Evolutionary conservation across 2,797 vertebrate genomes (phyloP), one percentile per base, ranked within the genome.

Genomic region (Tympanoctomys barrerae): DNA sequence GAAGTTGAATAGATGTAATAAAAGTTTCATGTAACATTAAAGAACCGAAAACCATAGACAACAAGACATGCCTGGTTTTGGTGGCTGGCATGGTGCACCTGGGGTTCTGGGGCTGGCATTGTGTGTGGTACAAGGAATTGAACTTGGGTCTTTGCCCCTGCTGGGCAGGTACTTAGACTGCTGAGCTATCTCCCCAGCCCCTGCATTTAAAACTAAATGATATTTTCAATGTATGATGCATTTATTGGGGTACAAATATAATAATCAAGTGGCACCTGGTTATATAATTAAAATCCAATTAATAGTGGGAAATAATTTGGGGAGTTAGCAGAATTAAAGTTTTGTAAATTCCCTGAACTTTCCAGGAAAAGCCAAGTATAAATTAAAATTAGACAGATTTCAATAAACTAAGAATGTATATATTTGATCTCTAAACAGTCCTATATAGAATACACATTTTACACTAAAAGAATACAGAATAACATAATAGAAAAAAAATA

Each of bases 381-480:
- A 95, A 71, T 89, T 83, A 75, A 85, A 33, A 77, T 90, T 90
- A 81, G 62, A 73, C 8, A 86, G 70, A 61, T 21, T 54, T 86
- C n/a, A 14, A 8, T 91, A 89, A 78, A 49, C 90, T 21, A 80
- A 70, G 42, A 85, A 59, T 36, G 3, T 89, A 7, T 54, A 57
- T 84, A 33, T 86, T 96, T 94, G 89, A 75, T 86, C 52, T 88
- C 11, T 89, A 84, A 31, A 46, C 77, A 80, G 26, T 9, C 49
- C 52, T 93, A 84, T 82, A 90, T 90, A 94, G 75, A 84, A 92
- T 89, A 16, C 0, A 75, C 52, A 52, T 5, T 18, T 92, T 88
- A 54, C 16, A 81, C 11, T 91, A 73, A 90, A 92, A 89, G 24
- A 89, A 89, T 33, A 1, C 21, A 81, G 59, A 91, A 46, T 11